These are phyloP conservation scores for Ammospiza nelsoni DNA, from an alignment of 2,113 vertebrate genomes.

Conservation along the genomic window DNA sequence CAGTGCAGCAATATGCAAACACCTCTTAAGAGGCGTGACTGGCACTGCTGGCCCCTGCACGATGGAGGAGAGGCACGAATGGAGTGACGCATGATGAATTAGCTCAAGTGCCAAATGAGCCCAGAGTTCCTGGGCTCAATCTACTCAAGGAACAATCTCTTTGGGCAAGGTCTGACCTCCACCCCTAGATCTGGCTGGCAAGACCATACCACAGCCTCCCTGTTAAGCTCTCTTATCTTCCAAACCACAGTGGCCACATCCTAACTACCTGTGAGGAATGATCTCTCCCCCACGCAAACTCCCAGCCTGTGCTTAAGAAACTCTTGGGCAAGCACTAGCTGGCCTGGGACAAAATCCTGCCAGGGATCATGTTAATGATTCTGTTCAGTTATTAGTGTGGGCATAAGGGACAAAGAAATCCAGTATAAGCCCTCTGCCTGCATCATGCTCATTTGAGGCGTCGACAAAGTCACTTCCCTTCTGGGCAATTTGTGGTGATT, in stretches of 20 bases:
- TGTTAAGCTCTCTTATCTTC: not conserved
- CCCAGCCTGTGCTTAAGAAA: not conserved
- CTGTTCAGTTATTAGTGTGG: not conserved
- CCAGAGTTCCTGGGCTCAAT: not conserved
- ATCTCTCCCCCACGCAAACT: not conserved
- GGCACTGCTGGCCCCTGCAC: not conserved
- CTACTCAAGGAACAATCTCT: not conserved
- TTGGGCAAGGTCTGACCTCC: not conserved
- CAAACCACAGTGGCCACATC: not conserved
- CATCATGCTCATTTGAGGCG: not conserved
- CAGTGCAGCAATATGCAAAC: not conserved
- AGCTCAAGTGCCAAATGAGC: not conserved
- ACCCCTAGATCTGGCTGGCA: not conserved
- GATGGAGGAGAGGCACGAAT: not conserved
- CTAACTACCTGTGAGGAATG: not conserved
- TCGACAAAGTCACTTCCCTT: not conserved
- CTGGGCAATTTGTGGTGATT: not conserved
- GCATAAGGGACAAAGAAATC: not conserved
- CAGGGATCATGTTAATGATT: not conserved
- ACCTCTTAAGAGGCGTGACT: not conserved
- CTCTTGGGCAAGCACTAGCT: not conserved
- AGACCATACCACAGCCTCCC: not conserved
- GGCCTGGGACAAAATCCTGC: not conserved
- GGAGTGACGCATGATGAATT: not conserved
- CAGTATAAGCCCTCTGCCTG: not conserved